These are phyloP conservation scores for Cheilosia variabilis DNA, from an alignment of 2,888 invertebrate species.

Conservation along the genomic window DNA sequence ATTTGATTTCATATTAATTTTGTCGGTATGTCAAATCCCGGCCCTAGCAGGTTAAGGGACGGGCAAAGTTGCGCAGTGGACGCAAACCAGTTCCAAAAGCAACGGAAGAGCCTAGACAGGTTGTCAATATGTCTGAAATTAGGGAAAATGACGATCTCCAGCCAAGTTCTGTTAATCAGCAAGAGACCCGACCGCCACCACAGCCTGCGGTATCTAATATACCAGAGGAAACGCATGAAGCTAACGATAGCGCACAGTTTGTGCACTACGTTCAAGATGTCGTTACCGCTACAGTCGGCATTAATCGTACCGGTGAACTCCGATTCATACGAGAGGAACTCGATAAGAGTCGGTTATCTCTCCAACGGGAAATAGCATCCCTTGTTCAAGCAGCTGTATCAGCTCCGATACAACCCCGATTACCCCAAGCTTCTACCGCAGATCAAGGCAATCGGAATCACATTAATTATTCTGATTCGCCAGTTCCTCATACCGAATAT, in stretches of 20 bases:
- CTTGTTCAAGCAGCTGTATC: neutral
- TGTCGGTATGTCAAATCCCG: neutral
- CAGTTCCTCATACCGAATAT: neutral
- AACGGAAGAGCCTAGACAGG: neutral
- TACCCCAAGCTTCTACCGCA: too few species aligned
- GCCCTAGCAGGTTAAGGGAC: neutral
- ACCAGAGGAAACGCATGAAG: neutral
- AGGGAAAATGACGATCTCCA: neutral
- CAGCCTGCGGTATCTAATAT: neutral
- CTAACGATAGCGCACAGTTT: neutral
- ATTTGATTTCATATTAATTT: too few species aligned
- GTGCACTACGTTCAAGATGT: neutral
- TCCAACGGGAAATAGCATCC: neutral
- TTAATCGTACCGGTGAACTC: neutral
- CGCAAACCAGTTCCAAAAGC: neutral
- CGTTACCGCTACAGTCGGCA: neutral
- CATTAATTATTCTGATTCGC: too few species aligned
- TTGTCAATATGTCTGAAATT: neutral
- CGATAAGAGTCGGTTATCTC: neutral
- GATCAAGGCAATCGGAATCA: neutral
- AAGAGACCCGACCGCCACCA: neutral
- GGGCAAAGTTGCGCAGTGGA: neutral
- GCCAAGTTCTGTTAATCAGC: neutral
- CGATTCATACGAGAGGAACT: slow-evolving; percentile 1
- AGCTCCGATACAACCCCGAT: too few species aligned